A percentile compares a stretch with the other conserved stretches of the same genome.
Evolutionary conservation across 1,140 invertebrate species (phyloP).

Genomic region (Brachionus angularis): DNA sequence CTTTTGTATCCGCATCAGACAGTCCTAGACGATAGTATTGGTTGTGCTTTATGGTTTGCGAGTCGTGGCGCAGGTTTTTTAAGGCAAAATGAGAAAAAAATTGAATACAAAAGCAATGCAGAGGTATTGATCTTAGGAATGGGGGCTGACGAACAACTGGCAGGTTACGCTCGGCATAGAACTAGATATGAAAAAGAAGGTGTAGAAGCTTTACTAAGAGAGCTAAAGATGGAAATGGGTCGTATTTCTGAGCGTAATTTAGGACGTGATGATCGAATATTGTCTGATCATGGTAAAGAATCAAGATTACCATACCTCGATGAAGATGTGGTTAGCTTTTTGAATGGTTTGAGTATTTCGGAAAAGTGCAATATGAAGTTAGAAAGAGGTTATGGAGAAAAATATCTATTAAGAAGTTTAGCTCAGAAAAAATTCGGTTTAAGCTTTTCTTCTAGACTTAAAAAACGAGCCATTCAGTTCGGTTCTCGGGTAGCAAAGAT

Average conservation of each 20-base stretch:
- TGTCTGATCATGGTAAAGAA: conserved; percentile 61
- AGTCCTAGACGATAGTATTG: conserved; percentile 88
- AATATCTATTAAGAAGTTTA: conserved; percentile 76
- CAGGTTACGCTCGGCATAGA: conserved; percentile 83
- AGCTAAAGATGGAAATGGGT: conserved; percentile 72
- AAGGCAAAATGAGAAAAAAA: neutral
- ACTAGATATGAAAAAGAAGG: conserved; percentile 61
- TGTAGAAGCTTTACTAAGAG: conserved; percentile 66
- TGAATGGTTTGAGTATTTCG: conserved; percentile 68
- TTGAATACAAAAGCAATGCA: conserved; percentile 31
- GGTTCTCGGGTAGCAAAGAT: conserved; percentile 87
- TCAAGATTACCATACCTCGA: conserved; percentile 85
- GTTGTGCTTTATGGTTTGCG: conserved; percentile 91
- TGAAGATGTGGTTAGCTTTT: conserved; percentile 75
- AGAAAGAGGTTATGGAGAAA: conserved; percentile 81
- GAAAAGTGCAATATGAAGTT: conserved; percentile 66
- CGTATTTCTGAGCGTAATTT: conserved; percentile 85
- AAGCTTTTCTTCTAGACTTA: conserved; percentile 66
- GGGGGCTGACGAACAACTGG: conserved; percentile 93
- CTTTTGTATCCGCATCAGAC: conserved; percentile 70
- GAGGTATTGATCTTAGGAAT: conserved; percentile 76
- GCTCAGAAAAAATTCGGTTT: conserved; percentile 68
- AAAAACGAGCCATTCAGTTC: conserved; percentile 93
- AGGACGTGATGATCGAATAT: conserved; percentile 79
- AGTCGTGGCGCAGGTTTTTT: conserved; percentile 65